Percentiles rank a stretch among this genome's conserved stretches.
phyloP scores from a whole-genome alignment of 2,888 invertebrate genomes.

The Timandra comae region DNA sequence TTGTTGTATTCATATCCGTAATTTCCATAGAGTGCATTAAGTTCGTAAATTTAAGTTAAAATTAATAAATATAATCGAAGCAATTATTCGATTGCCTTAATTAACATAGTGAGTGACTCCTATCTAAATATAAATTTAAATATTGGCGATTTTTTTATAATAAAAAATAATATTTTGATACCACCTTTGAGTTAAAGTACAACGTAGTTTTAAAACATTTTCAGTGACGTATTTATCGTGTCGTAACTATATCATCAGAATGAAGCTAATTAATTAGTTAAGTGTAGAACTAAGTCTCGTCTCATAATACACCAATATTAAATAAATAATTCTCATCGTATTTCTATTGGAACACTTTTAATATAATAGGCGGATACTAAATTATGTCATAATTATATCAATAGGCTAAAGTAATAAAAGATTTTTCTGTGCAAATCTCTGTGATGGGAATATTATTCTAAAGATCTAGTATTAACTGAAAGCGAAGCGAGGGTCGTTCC shows the following conservation, averaged over 20 bases:
- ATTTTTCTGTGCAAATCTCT: constrained; percentile 71
- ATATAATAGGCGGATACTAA: constrained; percentile 59
- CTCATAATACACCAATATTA: constrained; percentile 63
- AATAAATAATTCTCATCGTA: constrained; percentile 53
- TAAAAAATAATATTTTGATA: constrained; percentile 68
- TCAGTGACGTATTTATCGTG: constrained; percentile 65
- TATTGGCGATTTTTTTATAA: constrained; percentile 62
- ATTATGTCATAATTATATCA: constrained; percentile 68
- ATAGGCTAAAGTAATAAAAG: constrained; percentile 60
- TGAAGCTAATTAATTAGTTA: constrained; percentile 62
- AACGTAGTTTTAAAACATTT: constrained; percentile 67
- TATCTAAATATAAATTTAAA: constrained; percentile 52
- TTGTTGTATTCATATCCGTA: constrained; percentile 67
- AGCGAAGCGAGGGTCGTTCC: constrained; percentile 50
- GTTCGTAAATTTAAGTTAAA: constrained; percentile 64
- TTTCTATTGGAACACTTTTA: constrained; percentile 58
- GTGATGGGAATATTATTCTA: constrained; percentile 74
- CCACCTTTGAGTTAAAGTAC: constrained; percentile 76
- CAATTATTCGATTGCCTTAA: constrained; percentile 57
- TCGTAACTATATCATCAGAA: constrained; percentile 61
- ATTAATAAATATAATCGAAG: constrained; percentile 48
- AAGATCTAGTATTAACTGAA: constrained; percentile 71
- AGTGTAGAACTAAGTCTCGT: constrained; percentile 66
- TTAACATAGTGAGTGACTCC: constrained; percentile 61
- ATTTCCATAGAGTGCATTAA: constrained; percentile 59